Percentiles rank a stretch among this genome's conserved stretches.
phyloP scores from a whole-genome alignment of 2,797 vertebrate species.

The Microcaecilia unicolor region DNA sequence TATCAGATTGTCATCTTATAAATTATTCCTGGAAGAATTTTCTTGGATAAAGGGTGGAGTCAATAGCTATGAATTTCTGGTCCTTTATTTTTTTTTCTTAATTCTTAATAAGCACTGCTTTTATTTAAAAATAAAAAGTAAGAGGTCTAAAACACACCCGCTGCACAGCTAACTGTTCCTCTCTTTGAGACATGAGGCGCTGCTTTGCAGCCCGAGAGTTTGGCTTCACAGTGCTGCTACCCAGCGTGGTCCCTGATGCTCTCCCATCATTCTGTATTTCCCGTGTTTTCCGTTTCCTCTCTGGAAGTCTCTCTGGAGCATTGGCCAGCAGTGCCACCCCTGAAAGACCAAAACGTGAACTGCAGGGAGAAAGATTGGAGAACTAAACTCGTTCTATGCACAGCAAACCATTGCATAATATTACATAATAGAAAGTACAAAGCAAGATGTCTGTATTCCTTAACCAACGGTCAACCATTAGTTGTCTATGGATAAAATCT shows the following conservation, averaged over 20 bases:
- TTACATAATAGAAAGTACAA: too few species aligned
- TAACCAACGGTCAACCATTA: rapidly evolving
- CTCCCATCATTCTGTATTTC: constrained; percentile 54
- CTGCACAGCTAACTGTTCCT: constrained; percentile 81
- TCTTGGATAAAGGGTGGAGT: too few species aligned
- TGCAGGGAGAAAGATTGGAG: background rate
- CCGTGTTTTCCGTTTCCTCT: constrained; percentile 60
- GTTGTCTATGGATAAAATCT: too few species aligned
- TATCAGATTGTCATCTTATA: too few species aligned
- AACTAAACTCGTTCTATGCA: too few species aligned
- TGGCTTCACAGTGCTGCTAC: constrained; percentile 46
- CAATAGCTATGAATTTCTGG: too few species aligned
- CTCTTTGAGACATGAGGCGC: constrained; percentile 66
- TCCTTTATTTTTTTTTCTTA: too few species aligned
- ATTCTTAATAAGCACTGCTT: too few species aligned
- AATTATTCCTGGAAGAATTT: too few species aligned
- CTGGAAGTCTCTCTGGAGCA: constrained; percentile 76
- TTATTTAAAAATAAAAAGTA: too few species aligned
- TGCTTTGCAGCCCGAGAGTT: constrained; percentile 73
- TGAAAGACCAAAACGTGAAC: constrained; percentile 15
- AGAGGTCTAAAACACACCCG: constrained; percentile 51
- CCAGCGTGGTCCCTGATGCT: constrained; percentile 22
- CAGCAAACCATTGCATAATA: too few species aligned
- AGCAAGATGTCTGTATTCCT: rapidly evolving
- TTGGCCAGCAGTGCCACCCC: constrained; percentile 89